Evolutionary conservation across 1,140 invertebrate species (phyloP).

Genomic region (Aphis gossypii): DNA sequence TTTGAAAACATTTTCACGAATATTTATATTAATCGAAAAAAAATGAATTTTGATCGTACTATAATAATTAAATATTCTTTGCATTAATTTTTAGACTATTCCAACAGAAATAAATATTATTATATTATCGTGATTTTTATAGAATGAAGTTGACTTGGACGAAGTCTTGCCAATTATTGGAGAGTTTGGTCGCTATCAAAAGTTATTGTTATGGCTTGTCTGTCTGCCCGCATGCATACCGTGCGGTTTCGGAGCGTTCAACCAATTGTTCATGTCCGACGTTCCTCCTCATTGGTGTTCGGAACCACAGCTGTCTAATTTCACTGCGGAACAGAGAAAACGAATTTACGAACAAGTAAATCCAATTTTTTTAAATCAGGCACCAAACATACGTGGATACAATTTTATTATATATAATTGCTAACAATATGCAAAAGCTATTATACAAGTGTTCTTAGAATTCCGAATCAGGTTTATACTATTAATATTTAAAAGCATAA

Average conservation of each 20-base stretch:
- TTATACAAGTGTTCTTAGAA: neutral
- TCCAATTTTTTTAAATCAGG: neutral
- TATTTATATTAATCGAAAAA: neutral
- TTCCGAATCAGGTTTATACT: neutral
- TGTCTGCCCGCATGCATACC: conserved; percentile 87
- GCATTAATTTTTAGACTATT: neutral
- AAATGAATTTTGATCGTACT: neutral
- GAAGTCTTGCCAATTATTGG: conserved; percentile 84
- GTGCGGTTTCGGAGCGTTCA: conserved; percentile 89
- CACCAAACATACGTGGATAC: neutral
- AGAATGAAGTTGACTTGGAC: conserved; percentile 78
- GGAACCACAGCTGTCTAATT: conserved; percentile 71
- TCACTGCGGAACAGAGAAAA: conserved; percentile 70
- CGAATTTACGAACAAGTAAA: conserved; percentile 71
- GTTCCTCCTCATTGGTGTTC: conserved; percentile 82
- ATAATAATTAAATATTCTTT: neutral
- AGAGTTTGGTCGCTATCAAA: conserved; percentile 87
- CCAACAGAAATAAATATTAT: neutral
- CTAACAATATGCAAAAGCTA: neutral
- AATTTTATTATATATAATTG: neutral
- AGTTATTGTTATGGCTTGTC: conserved; percentile 83
- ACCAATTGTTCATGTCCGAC: conserved; percentile 87
- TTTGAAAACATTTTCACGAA: neutral
- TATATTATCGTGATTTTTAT: neutral
- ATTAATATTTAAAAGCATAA: neutral